Evolutionary conservation across 2,888 invertebrate species (phyloP).

Genomic region (Euplagia quadripunctaria): DNA sequence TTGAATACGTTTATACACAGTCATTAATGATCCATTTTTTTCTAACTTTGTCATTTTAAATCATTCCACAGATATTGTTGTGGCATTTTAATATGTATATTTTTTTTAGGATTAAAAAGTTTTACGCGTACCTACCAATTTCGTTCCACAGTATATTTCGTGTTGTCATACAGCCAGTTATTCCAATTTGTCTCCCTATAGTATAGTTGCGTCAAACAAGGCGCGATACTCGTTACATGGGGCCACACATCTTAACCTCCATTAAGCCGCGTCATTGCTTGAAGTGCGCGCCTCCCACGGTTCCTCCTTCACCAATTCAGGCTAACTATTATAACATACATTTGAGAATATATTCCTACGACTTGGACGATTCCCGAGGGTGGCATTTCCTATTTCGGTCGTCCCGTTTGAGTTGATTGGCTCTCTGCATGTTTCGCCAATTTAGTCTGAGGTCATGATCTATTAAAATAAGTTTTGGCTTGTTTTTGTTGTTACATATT

Average conservation of each 20-base stretch:
- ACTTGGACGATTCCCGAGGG: conserved; percentile 63
- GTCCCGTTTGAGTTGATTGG: conserved; percentile 52
- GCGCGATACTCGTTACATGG: conserved; percentile 74
- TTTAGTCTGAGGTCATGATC: conserved; percentile 28
- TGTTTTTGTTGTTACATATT: neutral
- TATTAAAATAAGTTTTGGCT: conserved; percentile 27
- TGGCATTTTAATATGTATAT: neutral
- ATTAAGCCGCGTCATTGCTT: conserved; percentile 78
- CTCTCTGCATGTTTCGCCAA: conserved; percentile 38
- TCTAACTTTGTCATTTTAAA: too few relatives aligned
- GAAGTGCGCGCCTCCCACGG: conserved; percentile 76
- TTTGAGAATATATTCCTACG: conserved; percentile 57
- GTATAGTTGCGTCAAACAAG: conserved; percentile 73
- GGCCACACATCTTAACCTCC: conserved; percentile 85
- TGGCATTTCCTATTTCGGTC: conserved; percentile 51
- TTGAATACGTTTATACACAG: too few relatives aligned
- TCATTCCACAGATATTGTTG: neutral
- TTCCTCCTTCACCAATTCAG: conserved; percentile 78
- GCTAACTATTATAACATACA: conserved; percentile 63
- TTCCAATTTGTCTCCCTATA: conserved; percentile 69
- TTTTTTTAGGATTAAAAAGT: neutral
- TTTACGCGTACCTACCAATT: conserved; percentile 34
- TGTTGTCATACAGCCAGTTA: conserved; percentile 55
- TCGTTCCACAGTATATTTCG: conserved; percentile 26
- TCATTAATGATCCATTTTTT: too few relatives aligned